These are phyloP conservation scores for Rhopalosiphum padi DNA, from an alignment of 1,140 invertebrate genomes.

Conservation along the genomic window DNA sequence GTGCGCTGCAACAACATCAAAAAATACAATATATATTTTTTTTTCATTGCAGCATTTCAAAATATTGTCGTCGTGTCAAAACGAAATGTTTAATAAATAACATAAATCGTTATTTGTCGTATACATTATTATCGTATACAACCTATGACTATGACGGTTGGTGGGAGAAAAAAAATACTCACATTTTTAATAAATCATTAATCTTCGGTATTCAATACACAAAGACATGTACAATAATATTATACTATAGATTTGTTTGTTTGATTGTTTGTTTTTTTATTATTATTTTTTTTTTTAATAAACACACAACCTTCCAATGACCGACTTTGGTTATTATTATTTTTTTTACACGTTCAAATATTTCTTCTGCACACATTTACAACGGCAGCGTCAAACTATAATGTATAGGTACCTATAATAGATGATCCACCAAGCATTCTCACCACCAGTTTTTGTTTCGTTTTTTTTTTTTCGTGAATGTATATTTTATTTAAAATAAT, in stretches of 20 bases:
- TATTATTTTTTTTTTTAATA: background rate
- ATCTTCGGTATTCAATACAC: background rate
- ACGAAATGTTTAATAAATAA: background rate
- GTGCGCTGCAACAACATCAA: background rate
- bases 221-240: background rate
- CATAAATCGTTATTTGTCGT: background rate
- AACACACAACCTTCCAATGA: background rate
- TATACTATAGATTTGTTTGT: background rate
- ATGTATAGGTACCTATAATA: background rate
- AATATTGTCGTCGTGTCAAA: slow-evolving; percentile 28
- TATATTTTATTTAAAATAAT: background rate
- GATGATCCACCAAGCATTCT: too few species aligned
- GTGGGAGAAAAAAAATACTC: background rate
- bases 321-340: background rate
- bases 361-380: background rate
- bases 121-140: too few species aligned
- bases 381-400: background rate
- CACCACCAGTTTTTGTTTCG: too few species aligned
- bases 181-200: slow-evolving; percentile 16
- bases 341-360: background rate
- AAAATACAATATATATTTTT: slow-evolving; percentile 1
- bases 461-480: background rate
- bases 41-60: background rate
- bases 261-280: background rate
- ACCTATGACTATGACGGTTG: background rate